Evolutionary conservation across 2,888 invertebrate genomes (phyloP).

Genomic region (Epistrophe grossulariae): DNA sequence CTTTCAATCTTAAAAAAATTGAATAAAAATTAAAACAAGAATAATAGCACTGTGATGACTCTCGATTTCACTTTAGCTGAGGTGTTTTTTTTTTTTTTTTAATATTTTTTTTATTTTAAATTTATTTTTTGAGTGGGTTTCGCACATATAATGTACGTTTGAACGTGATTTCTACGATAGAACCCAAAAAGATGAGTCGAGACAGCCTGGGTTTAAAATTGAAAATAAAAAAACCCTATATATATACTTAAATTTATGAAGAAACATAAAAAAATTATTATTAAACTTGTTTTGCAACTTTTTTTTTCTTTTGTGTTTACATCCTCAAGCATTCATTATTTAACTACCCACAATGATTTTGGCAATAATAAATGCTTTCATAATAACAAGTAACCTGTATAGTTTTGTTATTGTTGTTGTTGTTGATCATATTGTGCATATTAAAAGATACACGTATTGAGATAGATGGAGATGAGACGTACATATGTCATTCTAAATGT

Average conservation of each 20-base stretch:
- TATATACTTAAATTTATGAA: constrained; percentile 23
- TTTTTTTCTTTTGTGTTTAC: constrained; percentile 4
- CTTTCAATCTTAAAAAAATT: constrained; percentile 20
- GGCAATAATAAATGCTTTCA: constrained; percentile 29
- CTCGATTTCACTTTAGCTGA: constrained; percentile 66
- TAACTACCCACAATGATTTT: constrained; percentile 29
- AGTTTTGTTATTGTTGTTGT: background rate
- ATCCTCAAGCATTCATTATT: constrained; percentile 33
- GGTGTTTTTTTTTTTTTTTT: constrained; percentile 40
- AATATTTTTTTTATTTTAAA: background rate
- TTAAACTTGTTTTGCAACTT: constrained; percentile 32
- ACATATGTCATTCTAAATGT: constrained; percentile 12
- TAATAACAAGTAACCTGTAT: constrained; percentile 21
- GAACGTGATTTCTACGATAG: constrained; percentile 50
- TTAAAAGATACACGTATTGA: constrained; percentile 7
- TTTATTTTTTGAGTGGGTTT: constrained; percentile 53
- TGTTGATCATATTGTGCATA: constrained; percentile 10
- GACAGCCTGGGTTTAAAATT: constrained; percentile 32
- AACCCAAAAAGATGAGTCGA: constrained; percentile 38
- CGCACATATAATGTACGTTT: constrained; percentile 14
- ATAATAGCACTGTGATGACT: constrained; percentile 34
- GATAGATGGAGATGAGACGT: constrained; percentile 15
- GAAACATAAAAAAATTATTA: background rate
- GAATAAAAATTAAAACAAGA: constrained; percentile 1
- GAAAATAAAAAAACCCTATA: constrained; percentile 53